These are phyloP conservation scores for Actinostola sp. DNA, from an alignment of 92 coral and sea anemone species.

Conservation along the genomic window DNA sequence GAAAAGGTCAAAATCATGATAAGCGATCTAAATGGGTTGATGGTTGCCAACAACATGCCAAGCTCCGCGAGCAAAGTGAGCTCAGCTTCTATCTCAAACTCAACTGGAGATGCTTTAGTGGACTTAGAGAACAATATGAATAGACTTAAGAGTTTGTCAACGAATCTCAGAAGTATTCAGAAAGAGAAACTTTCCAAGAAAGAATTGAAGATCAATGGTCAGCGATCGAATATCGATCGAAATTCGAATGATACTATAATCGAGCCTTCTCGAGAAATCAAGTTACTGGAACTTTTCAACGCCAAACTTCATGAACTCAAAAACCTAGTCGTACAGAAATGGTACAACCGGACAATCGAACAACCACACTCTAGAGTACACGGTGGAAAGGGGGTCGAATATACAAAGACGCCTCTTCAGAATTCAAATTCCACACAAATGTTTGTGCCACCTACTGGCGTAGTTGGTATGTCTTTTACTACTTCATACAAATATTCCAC, in stretches of 20 bases:
- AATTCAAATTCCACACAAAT: no score
- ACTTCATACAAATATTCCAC: no score
- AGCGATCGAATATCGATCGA: constrained; percentile 24
- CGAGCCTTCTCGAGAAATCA: constrained; percentile 27
- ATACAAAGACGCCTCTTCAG: no score
- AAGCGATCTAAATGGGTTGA: constrained; percentile 12
- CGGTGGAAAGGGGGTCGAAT: no score
- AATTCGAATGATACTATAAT: neutral
- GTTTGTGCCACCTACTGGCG: no score
- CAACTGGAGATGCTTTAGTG: neutral
- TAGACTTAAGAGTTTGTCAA: constrained; percentile 21
- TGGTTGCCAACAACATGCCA: constrained; percentile 8
- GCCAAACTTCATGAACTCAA: constrained; percentile 37
- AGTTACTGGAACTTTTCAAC: constrained; percentile 31
- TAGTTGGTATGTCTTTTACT: no score
- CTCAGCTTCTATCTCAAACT: neutral
- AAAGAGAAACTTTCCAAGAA: neutral
- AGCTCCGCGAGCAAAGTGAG: neutral
- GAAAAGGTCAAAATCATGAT: constrained; percentile 28
- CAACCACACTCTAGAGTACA: no score
- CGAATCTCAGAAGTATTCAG: constrained; percentile 6
- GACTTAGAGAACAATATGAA: constrained; percentile 19
- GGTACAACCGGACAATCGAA: constrained; percentile 25
- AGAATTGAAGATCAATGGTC: neutral
- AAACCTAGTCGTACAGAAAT: constrained; percentile 30